These are phyloP conservation scores for Thereva unica DNA, from an alignment of 2,888 invertebrate genomes.

Conservation along the genomic window DNA sequence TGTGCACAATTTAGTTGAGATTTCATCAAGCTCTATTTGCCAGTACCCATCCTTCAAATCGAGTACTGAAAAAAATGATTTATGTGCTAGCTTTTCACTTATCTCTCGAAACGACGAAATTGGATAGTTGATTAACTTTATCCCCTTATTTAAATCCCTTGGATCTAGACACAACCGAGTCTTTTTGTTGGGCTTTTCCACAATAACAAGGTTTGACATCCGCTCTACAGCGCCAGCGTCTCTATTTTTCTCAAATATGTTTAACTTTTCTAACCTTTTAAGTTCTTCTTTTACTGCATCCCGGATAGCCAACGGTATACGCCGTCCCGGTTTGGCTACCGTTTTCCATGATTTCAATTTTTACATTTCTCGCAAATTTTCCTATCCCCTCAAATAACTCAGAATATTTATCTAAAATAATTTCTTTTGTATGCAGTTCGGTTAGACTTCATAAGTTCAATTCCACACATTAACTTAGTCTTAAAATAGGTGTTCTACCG, in stretches of 20 bases:
- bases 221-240: background rate
- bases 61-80: too few relatives aligned
- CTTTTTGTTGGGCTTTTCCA: slow-evolving; percentile 41
- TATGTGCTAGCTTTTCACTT: too few relatives aligned
- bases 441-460: slow-evolving; percentile 1
- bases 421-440: background rate
- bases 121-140: too few relatives aligned
- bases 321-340: slow-evolving; percentile 2
- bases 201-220: slow-evolving; percentile 40
- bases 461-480: slow-evolving; percentile 13
- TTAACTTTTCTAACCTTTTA: background rate
- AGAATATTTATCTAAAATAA: slow-evolving; percentile 2
- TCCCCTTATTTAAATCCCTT: too few relatives aligned
- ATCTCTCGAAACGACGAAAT: too few relatives aligned
- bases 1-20: slow-evolving; percentile 43
- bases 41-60: too few relatives aligned
- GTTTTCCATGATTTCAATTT: slow-evolving; percentile 8
- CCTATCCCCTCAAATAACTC: slow-evolving; percentile 25
- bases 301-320: slow-evolving; percentile 12
- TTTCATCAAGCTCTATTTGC: slow-evolving; percentile 37
- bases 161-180: slow-evolving; percentile 45
- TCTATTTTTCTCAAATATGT: background rate
- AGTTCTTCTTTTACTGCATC: slow-evolving; percentile 5
- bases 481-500: slow-evolving; percentile 17
- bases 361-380: too few relatives aligned